Conservation (phyloP, 2,113 vertebrate genomes). For the Pogonocichla stellata region DNA sequence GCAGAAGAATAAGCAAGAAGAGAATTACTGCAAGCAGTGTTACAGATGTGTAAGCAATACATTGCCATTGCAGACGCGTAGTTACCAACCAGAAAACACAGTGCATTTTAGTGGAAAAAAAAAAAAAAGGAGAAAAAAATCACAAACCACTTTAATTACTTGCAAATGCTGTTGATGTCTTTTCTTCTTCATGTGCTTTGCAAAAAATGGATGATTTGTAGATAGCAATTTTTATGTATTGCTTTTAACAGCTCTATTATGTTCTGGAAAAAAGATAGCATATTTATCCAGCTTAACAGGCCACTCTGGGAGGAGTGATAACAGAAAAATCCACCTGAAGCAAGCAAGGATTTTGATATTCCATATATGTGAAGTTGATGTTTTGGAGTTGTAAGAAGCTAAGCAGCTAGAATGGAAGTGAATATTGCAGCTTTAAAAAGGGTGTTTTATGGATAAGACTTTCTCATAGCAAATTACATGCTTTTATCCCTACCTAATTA, state of each 20-base stretch:
- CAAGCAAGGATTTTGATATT: not conserved
- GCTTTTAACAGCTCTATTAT: not conserved
- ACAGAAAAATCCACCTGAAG: not conserved
- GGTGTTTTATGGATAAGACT: not conserved
- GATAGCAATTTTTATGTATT: not conserved
- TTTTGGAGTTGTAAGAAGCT: not conserved
- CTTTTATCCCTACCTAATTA: not conserved
- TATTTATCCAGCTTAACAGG: slow-evolving; percentile 28
- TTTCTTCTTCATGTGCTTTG: not conserved
- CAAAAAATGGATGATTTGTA: not conserved
- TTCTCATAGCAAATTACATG: not conserved
- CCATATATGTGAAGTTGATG: not conserved
- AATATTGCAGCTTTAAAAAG: not conserved
- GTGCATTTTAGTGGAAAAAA: not conserved
- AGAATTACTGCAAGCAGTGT: not conserved
- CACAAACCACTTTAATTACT: not conserved
- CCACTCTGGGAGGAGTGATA: slow-evolving; percentile 3
- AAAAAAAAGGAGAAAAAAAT: not conserved
- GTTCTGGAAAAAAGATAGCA: not conserved
- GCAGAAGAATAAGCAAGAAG: not conserved
- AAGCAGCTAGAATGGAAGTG: not conserved
- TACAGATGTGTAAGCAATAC: not conserved
- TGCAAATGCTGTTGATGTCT: not conserved
- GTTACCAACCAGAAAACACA: not conserved
- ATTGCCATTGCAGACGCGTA: not conserved